These are phyloP conservation scores for Gymnocephalus cernua DNA, from an alignment of 2,113 vertebrate species.

Conservation along the genomic window DNA sequence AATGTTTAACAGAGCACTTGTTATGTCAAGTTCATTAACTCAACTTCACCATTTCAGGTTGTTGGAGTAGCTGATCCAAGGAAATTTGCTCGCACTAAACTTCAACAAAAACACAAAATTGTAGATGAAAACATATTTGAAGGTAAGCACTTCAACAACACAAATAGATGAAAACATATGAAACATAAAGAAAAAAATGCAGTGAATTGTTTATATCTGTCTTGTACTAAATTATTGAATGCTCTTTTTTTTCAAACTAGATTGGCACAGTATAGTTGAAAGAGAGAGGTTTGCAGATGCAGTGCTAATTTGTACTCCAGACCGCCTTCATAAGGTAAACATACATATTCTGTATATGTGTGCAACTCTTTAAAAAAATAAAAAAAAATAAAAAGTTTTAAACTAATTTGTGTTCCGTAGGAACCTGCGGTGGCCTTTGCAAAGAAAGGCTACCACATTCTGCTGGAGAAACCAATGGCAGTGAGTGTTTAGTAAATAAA, in stretches of 20 bases:
- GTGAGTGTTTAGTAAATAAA: conserved; percentile 76
- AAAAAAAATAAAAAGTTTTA: too few species aligned
- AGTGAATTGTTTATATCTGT: background rate
- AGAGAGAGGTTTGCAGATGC: conserved; percentile 88
- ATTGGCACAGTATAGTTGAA: conserved; percentile 81
- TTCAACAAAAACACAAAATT: conserved; percentile 80
- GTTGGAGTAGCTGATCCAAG: conserved; percentile 86
- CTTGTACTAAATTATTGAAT: background rate
- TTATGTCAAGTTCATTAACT: background rate
- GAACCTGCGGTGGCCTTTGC: conserved; percentile 88
- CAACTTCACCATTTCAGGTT: conserved; percentile 70
- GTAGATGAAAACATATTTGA: conserved; percentile 72
- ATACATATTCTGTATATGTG: background rate
- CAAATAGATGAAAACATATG: conserved; percentile 74
- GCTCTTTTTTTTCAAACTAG: conserved; percentile 60
- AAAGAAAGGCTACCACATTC: conserved; percentile 86
- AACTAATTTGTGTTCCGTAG: conserved; percentile 67
- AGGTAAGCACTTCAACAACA: conserved; percentile 73
- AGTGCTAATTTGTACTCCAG: conserved; percentile 87
- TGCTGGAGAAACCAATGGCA: conserved; percentile 90
- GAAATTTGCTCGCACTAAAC: conserved; percentile 79
- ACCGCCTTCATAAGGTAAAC: conserved; percentile 87
- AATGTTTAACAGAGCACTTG: background rate
- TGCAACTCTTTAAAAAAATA: background rate
- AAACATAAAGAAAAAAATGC: conserved; percentile 11